Evolutionary conservation across 2,888 invertebrate genomes (phyloP).

Genomic region (Pelosia muscerda): DNA sequence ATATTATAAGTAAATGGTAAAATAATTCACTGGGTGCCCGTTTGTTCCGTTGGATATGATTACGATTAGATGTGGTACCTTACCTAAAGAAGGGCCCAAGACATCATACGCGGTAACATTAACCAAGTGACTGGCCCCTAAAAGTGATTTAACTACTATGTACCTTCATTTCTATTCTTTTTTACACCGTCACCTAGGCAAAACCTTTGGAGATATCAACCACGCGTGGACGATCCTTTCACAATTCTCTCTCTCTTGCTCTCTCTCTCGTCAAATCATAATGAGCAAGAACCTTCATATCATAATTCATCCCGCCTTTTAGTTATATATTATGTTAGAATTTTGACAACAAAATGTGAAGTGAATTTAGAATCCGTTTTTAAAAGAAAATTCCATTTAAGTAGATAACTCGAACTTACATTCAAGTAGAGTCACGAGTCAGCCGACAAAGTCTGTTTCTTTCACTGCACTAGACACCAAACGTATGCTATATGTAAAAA

Average conservation of each 20-base stretch:
- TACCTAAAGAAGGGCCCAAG: background rate
- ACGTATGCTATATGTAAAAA: constrained; percentile 20
- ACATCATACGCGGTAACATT: too few species aligned
- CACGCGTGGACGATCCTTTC: background rate
- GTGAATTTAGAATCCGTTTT: background rate
- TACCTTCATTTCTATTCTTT: too few species aligned
- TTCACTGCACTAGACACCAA: constrained; percentile 36
- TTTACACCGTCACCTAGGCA: too few species aligned
- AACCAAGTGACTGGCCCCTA: too few species aligned
- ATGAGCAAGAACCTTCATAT: too few species aligned
- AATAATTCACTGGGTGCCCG: background rate
- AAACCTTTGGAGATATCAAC: background rate
- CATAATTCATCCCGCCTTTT: too few species aligned
- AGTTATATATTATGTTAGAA: too few species aligned
- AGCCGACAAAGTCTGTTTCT: background rate
- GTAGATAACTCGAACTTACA: constrained; percentile 45
- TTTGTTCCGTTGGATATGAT: background rate
- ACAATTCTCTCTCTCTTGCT: too few species aligned
- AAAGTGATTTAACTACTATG: too few species aligned
- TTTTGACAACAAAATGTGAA: background rate
- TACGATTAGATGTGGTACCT: background rate
- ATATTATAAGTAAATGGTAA: background rate
- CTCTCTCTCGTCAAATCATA: too few species aligned
- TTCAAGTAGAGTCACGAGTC: constrained; percentile 41
- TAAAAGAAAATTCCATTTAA: background rate